These are phyloP conservation scores for Onychomys leucogaster DNA, from an alignment of 2,797 vertebrate genomes.

Conservation along the genomic window DNA sequence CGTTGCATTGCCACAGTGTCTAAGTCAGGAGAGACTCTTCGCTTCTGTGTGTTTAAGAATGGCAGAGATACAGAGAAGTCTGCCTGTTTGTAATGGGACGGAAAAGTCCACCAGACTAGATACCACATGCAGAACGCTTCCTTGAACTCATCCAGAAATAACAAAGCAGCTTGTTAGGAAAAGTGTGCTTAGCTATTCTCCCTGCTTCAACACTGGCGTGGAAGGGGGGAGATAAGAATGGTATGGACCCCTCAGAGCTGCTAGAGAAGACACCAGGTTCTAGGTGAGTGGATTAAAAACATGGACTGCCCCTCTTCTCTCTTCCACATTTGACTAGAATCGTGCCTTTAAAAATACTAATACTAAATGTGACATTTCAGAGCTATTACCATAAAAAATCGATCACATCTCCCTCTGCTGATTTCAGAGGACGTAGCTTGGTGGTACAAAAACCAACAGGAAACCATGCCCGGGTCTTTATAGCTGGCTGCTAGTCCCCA, in stretches of 20 bases:
- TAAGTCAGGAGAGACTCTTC: conserved; percentile 88
- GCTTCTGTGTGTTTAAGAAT: conserved; percentile 84
- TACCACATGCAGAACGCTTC: conserved; percentile 88
- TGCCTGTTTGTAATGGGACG: conserved; percentile 82
- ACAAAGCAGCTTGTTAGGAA: conserved; percentile 78
- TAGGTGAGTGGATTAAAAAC: conserved; percentile 77
- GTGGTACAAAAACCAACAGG: conserved; percentile 27
- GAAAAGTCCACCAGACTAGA: conserved; percentile 87
- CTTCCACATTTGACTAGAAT: conserved; percentile 79
- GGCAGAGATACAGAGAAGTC: conserved; percentile 85
- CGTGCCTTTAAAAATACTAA: conserved; percentile 73
- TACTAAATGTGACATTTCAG: conserved; percentile 82
- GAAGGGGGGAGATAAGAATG: conserved; percentile 85
- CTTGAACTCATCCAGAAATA: conserved; percentile 87
- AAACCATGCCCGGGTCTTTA: conserved; percentile 78
- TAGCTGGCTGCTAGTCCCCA: conserved; percentile 85
- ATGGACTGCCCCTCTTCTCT: conserved; percentile 67
- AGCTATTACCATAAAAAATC: conserved; percentile 80
- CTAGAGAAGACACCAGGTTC: conserved; percentile 84
- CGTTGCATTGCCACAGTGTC: conserved; percentile 87
- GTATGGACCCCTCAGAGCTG: conserved; percentile 82
- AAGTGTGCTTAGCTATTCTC: conserved; percentile 83
- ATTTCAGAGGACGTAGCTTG: conserved; percentile 20
- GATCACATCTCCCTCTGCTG: conserved; percentile 72
- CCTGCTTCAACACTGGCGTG: conserved; percentile 85